A percentile compares a stretch with the other conserved stretches of the same genome.
phyloP scores from a whole-genome alignment of 2,113 vertebrate species.

The Martes martes region DNA sequence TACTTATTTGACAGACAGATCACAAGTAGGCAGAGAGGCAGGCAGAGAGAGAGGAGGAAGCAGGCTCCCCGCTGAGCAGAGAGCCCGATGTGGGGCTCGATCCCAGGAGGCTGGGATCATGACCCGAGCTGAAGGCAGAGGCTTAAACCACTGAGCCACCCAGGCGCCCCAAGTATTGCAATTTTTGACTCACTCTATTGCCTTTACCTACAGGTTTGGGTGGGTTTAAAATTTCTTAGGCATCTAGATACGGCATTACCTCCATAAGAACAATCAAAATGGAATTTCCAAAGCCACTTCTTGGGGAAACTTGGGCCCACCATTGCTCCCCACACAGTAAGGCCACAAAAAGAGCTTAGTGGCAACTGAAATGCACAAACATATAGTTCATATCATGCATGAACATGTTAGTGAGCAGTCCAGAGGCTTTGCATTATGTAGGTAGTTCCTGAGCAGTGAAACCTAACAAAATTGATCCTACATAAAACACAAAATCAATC shows the following conservation, averaged over 20 bases:
- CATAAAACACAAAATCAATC: background rate
- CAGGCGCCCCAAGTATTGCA: background rate
- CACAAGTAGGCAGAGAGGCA: no score
- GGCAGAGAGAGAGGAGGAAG: no score
- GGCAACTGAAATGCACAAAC: background rate
- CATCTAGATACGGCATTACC: background rate
- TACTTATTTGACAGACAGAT: no score
- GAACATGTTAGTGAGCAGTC: background rate
- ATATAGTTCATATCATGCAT: background rate
- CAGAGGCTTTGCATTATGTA: background rate
- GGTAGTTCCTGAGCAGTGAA: background rate
- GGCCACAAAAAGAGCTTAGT: background rate
- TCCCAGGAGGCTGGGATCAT: no score
- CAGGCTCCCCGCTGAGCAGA: no score
- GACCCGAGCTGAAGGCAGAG: no score
- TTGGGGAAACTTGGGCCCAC: background rate
- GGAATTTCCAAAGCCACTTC: background rate
- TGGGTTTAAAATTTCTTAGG: background rate
- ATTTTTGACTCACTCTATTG: background rate
- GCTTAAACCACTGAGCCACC: no score
- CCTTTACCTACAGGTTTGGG: background rate
- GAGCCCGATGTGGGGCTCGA: no score
- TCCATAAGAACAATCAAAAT: background rate
- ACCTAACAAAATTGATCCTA: background rate
- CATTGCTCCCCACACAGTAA: background rate